Conservation (phyloP, 2,888 invertebrate genomes). For the Lissonota sp. region DNA sequence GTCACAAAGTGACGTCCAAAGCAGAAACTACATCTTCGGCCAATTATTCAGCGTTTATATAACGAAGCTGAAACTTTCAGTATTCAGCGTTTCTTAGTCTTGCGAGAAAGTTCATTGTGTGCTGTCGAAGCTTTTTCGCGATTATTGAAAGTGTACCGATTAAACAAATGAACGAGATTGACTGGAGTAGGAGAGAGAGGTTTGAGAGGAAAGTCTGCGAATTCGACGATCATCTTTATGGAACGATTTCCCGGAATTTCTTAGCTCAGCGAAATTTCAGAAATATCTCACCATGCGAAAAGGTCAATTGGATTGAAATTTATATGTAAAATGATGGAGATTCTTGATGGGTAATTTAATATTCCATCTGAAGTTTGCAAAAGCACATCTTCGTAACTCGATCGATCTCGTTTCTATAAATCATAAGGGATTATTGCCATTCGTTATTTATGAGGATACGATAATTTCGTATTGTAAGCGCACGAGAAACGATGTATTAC, state of each 20-base stretch:
- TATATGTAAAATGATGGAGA: background rate
- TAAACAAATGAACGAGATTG: background rate
- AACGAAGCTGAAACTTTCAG: background rate
- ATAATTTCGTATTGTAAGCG: constrained; percentile 11
- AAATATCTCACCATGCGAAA: constrained; percentile 1
- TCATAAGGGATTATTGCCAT: constrained; percentile 19
- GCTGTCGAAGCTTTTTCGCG: too few relatives aligned
- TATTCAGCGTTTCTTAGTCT: constrained; percentile 4
- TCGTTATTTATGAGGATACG: constrained; percentile 36
- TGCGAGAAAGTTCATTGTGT: too few relatives aligned
- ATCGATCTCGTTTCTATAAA: constrained; percentile 21
- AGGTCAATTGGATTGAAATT: constrained; percentile 43
- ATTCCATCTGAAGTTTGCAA: constrained; percentile 16
- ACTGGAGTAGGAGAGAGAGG: background rate
- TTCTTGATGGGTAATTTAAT: constrained; percentile 12
- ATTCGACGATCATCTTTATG: constrained; percentile 23
- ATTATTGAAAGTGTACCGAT: constrained; percentile 2
- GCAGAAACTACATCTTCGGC: too few relatives aligned
- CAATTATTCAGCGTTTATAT: too few relatives aligned
- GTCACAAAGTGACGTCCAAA: too few relatives aligned
- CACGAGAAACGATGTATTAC: background rate
- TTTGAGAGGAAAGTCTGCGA: background rate
- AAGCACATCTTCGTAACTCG: constrained; percentile 6
- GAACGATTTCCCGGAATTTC: background rate
- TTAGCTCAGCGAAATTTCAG: background rate